Evolutionary conservation across 64 coral and sea anemone genomes (phyloP).

Genomic region (Pocillopora damicornis): DNA sequence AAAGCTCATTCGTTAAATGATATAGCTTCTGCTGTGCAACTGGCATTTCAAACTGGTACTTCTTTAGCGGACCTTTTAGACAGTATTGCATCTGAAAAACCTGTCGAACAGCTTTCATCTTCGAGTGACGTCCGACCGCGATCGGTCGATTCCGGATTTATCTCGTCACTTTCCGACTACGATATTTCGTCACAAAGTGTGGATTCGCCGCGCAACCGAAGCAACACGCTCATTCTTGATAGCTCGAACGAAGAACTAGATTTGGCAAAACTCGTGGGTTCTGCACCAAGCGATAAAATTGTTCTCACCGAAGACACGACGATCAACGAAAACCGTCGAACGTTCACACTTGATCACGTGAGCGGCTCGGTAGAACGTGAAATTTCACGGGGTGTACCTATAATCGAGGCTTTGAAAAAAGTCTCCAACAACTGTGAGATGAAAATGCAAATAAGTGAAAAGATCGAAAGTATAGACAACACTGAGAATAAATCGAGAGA

Average conservation of each 20-base stretch:
- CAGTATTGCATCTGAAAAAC: constrained; percentile 23
- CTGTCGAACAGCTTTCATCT: constrained; percentile 11
- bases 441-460: background rate
- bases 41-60: constrained; percentile 40
- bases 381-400: constrained; percentile 43
- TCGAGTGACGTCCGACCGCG: constrained; percentile 22
- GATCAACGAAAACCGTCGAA: constrained; percentile 26
- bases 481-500: background rate
- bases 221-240: constrained; percentile 7
- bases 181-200: constrained; percentile 30
- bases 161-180: constrained; percentile 25
- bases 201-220: background rate
- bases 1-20: constrained; percentile 58
- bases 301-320: background rate
- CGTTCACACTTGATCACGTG: constrained; percentile 60
- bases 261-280: background rate
- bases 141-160: constrained; percentile 34
- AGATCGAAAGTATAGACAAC: background rate
- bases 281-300: background rate
- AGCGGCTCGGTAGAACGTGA: constrained; percentile 41
- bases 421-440: constrained; percentile 10
- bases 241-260: constrained; percentile 25
- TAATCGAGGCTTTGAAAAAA: constrained; percentile 49
- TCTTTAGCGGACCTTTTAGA: constrained; percentile 29
- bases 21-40: constrained; percentile 38